A percentile compares a stretch with the other conserved stretches of the same genome.
Evolutionary conservation across 2,797 vertebrate species (phyloP).

Genomic region (Lindbergichthys nudifrons): DNA sequence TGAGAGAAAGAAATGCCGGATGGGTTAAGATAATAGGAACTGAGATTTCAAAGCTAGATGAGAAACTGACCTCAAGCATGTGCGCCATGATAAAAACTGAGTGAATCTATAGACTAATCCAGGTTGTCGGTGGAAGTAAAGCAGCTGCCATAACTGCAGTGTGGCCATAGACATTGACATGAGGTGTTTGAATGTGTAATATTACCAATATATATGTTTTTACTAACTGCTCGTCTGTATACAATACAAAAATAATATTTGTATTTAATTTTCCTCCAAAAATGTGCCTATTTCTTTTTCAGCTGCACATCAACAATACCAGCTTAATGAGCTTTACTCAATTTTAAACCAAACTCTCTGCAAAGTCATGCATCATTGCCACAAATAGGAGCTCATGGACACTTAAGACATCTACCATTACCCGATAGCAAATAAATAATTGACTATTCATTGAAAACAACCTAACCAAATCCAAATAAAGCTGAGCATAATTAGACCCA

Average conservation of each 20-base stretch:
- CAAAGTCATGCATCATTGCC: not conserved
- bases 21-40: conserved; percentile 17
- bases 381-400: not conserved
- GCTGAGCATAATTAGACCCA: not conserved
- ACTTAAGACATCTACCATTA: not conserved
- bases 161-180: not conserved
- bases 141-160: not conserved
- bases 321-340: not conserved
- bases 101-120: not conserved
- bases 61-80: not conserved
- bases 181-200: no score
- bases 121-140: not conserved
- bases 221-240: no score
- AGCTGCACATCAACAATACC: not conserved
- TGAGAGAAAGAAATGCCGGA: conserved; percentile 22
- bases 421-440: not conserved
- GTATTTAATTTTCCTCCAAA: no score
- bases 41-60: conserved; percentile 7
- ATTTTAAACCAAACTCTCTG: not conserved
- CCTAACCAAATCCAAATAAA: no score
- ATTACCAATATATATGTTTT: no score
- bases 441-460: no score
- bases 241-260: no score
- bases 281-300: not conserved
- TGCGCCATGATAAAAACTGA: not conserved